phyloP scores from a whole-genome alignment of 2,797 vertebrate genomes.

The Pterois miles region DNA sequence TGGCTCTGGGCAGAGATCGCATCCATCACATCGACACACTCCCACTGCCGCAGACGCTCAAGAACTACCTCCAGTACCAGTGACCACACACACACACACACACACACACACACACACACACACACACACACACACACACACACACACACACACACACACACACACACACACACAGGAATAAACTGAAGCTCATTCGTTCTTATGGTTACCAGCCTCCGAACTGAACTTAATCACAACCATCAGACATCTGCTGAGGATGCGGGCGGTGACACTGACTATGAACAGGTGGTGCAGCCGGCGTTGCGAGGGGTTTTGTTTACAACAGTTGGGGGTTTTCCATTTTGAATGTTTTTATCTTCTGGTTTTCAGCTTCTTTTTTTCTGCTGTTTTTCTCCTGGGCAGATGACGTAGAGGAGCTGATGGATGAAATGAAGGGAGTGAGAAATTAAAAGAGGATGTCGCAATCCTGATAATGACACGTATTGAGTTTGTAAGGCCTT shows the following conservation, averaged over 20 bases:
- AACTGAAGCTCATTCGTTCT: conserved; percentile 1
- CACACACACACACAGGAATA: conserved; percentile 5
- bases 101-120: not conserved
- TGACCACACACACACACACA: conserved; percentile 66
- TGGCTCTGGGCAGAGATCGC: conserved; percentile 92
- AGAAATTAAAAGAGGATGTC: conserved; percentile 16
- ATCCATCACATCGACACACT: conserved; percentile 93
- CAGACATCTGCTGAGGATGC: conserved; percentile 37
- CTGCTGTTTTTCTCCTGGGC: not conserved
- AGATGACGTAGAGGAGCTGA: not conserved
- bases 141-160: not conserved
- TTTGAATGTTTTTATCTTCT: conserved; percentile 43
- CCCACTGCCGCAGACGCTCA: conserved; percentile 95
- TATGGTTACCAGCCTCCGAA: conserved; percentile 26
- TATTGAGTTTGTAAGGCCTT: conserved; percentile 12
- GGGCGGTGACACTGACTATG: conserved; percentile 6
- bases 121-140: not conserved
- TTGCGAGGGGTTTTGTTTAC: conserved; percentile 62
- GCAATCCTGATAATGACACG: not conserved
- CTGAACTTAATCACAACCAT: conserved; percentile 17
- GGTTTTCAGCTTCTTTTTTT: conserved; percentile 4
- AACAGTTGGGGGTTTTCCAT: conserved; percentile 26
- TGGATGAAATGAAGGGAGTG: conserved; percentile 12
- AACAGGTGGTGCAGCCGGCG: conserved; percentile 11
- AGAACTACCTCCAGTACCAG: conserved; percentile 99